phyloP scores from a whole-genome alignment of 2,113 vertebrate genomes.

The Stegastes partitus region DNA sequence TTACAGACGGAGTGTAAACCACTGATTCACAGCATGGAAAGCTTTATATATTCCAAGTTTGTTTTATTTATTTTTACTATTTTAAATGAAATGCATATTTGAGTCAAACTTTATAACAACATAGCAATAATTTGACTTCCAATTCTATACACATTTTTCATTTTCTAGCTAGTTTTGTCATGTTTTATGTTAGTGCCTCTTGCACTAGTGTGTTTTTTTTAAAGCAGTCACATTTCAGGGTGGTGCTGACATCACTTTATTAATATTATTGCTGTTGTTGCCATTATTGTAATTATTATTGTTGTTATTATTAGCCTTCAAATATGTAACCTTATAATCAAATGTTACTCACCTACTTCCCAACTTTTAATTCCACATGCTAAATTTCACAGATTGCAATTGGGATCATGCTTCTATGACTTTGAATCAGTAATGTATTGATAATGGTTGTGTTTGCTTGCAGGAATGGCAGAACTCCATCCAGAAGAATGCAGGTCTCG shows the following conservation, averaged over 20 bases:
- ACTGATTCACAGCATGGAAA: not conserved
- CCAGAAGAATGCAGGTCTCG: slow-evolving; percentile 93
- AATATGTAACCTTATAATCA: not conserved
- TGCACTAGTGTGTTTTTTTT: not conserved
- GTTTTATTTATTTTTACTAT: not conserved
- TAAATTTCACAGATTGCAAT: not conserved
- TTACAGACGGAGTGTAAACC: not conserved
- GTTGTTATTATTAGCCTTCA: not conserved
- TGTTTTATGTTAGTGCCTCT: not conserved
- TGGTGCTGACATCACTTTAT: no score
- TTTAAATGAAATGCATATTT: not conserved
- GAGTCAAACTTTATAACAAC: no score
- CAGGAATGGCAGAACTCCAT: slow-evolving; percentile 96
- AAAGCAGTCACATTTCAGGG: not conserved
- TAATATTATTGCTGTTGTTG: no score
- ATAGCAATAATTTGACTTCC: not conserved
- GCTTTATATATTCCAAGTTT: no score
- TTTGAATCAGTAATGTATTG: not conserved
- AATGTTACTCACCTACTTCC: not conserved
- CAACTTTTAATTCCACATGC: no score
- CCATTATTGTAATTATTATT: no score
- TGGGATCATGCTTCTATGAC: not conserved
- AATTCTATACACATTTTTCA: no score
- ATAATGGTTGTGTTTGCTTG: slow-evolving; percentile 30
- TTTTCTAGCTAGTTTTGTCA: not conserved